A percentile compares a stretch with the other conserved stretches of the same genome.
Conservation (phyloP, 2,113 vertebrate genomes). For the Natator depressus region DNA sequence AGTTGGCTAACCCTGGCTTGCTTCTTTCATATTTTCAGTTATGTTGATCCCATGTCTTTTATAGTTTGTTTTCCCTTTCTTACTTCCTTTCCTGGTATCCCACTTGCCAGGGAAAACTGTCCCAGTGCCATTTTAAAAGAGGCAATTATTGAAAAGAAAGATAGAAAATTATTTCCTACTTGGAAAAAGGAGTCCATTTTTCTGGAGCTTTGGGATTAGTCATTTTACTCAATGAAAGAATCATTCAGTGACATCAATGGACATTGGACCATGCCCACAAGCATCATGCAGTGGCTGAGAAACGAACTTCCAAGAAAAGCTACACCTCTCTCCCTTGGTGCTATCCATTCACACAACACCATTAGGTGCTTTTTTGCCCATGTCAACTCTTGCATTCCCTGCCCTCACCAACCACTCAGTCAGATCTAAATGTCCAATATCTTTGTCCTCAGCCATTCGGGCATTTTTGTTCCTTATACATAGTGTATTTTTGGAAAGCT, state of each 20-base stretch:
- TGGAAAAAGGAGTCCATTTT: background rate
- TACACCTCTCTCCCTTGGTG: background rate
- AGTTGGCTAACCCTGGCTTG: background rate
- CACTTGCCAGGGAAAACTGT: fast-evolving
- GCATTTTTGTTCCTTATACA: conserved; percentile 50
- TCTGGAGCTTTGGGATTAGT: background rate
- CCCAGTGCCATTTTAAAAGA: background rate
- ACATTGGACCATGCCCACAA: background rate
- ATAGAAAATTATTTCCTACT: background rate
- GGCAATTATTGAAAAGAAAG: background rate
- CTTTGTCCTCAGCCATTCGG: conserved; percentile 55
- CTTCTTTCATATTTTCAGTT: background rate
- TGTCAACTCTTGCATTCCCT: background rate
- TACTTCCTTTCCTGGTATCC: background rate
- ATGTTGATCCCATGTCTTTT: background rate
- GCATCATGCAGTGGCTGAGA: background rate
- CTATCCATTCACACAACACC: background rate
- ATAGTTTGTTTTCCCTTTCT: background rate
- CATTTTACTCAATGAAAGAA: background rate
- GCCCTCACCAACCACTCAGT: conserved; percentile 55
- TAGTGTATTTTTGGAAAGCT: conserved; percentile 35
- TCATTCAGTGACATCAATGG: background rate
- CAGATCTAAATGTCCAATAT: conserved; percentile 63
- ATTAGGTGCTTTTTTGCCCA: background rate
- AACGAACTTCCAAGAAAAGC: background rate